Percentiles rank a stretch among this genome's conserved stretches.
Evolutionary conservation across 37 sponge, comb jelly and placozoan genomes (phyloP).

Genomic region (Oopsacas minuta): DNA sequence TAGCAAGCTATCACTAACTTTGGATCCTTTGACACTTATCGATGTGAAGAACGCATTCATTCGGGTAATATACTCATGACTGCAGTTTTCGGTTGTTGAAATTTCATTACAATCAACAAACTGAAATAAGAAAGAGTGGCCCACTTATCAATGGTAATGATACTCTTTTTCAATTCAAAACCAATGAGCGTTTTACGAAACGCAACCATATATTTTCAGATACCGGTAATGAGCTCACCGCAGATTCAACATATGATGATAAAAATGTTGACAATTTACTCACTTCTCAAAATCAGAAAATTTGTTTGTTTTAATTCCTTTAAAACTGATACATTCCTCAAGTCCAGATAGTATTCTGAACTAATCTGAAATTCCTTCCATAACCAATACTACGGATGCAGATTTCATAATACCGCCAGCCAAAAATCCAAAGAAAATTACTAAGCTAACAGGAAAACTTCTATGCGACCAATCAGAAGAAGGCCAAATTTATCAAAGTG

Average conservation of each 20-base stretch:
- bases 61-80: not conserved
- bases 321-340: not conserved
- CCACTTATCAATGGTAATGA: not conserved
- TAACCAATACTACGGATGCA: not conserved
- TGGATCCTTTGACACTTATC: not conserved
- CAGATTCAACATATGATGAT: not conserved
- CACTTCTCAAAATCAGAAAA: not conserved
- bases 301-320: not conserved
- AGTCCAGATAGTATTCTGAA: not conserved
- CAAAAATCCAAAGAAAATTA: no score
- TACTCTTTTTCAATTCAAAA: not conserved
- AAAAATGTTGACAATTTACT: not conserved
- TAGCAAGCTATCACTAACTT: not conserved
- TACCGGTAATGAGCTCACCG: not conserved
- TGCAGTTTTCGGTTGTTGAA: not conserved
- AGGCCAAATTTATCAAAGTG: no score
- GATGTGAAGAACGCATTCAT: not conserved
- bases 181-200: not conserved
- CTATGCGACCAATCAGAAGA: no score
- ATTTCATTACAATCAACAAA: not conserved
- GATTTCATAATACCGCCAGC: not conserved
- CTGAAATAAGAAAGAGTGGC: not conserved
- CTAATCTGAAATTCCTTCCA: not conserved
- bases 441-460: no score
- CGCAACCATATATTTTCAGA: not conserved